These are phyloP conservation scores for Beris chalybata DNA, from an alignment of 2,888 invertebrate species.

Conservation along the genomic window DNA sequence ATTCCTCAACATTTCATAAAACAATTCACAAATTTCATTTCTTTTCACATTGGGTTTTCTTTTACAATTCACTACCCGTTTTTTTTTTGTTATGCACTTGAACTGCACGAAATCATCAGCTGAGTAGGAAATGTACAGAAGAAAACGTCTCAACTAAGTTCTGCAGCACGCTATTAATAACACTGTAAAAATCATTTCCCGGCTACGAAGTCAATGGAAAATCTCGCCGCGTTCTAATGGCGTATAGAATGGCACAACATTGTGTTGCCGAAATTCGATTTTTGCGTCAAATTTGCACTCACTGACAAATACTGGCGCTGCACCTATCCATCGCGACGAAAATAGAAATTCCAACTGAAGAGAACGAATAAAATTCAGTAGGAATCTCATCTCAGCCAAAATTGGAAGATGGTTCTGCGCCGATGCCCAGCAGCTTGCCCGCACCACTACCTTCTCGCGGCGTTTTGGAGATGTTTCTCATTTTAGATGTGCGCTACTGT, in stretches of 20 bases:
- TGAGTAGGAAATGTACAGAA: neutral
- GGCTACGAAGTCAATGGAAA: neutral
- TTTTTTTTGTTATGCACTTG: slow-evolving; percentile 2
- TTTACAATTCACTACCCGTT: neutral
- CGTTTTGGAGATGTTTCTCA: neutral
- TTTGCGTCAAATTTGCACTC: slow-evolving; percentile 11
- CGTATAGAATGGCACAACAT: slow-evolving; percentile 1
- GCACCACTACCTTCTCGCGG: neutral
- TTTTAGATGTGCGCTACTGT: neutral
- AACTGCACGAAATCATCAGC: slow-evolving; percentile 9
- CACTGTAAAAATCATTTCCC: neutral
- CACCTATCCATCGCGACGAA: slow-evolving; percentile 26
- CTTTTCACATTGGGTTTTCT: slow-evolving; percentile 8
- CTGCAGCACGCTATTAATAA: too few relatives aligned
- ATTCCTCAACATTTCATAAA: slow-evolving; percentile 15
- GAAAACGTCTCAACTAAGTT: neutral
- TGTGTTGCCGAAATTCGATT: neutral
- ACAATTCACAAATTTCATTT: slow-evolving; percentile 2
- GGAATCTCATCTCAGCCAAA: slow-evolving; percentile 16
- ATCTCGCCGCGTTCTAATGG: neutral
- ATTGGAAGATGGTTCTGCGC: neutral
- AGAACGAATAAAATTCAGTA: slow-evolving; percentile 20
- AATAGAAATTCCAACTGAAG: slow-evolving; percentile 34
- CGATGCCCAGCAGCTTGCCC: neutral
- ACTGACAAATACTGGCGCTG: slow-evolving; percentile 8